Base-by-base conservation (phyloP, 1,140 invertebrate species). In the Andricus grossulariae region DNA sequence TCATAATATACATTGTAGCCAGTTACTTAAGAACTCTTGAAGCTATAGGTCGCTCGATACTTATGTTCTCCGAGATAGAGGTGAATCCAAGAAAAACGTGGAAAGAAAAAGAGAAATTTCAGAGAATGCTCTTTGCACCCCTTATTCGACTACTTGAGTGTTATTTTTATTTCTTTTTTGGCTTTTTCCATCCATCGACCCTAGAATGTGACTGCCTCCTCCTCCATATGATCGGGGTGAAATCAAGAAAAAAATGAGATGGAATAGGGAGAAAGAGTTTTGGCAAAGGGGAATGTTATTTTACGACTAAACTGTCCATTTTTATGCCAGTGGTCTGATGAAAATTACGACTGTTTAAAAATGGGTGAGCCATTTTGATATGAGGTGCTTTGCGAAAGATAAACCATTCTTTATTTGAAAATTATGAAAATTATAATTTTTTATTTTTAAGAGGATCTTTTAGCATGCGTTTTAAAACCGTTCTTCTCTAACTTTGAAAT, bases 241-340 rank as follows among this genome's bases (percentile, higher is more conserved):
- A 39, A 1, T 50, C 7, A 1, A 16, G 15, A 25, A 16, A 21
- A 15, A 25, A 7, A 39, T 50, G 54, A 32, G n/a, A 45, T 55
- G 19, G 45, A n/a, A 25, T 5, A 76, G 50, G 54, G 21, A 55
- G 25, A 72, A 16, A 52, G 39, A 75, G 39, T 45, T 45, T 45
- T 10, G 2, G 0, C 0, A 45, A 11, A 50, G 18, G 70, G 66
- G 49, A 50, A 72, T 74, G 71, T 87, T 88, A 83, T 88, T 88
- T 86, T 84, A 82, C 78, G 83, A 83, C 81, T 85, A 88, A 88
- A 89, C 88, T 85, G 85, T 87, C 80, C 80, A 84, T 82, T 89
- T 88, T 88, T 85, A 88, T 87, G 86, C 85, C 82, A 76, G 57
- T 73, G 80, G 77, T 51, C 85, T 7, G 39, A 11, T 0, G 25